Percentiles rank a stretch among this genome's conserved stretches.
Evolutionary conservation across 1,140 invertebrate species (phyloP).

Genomic region (Bombus pyrosoma): DNA sequence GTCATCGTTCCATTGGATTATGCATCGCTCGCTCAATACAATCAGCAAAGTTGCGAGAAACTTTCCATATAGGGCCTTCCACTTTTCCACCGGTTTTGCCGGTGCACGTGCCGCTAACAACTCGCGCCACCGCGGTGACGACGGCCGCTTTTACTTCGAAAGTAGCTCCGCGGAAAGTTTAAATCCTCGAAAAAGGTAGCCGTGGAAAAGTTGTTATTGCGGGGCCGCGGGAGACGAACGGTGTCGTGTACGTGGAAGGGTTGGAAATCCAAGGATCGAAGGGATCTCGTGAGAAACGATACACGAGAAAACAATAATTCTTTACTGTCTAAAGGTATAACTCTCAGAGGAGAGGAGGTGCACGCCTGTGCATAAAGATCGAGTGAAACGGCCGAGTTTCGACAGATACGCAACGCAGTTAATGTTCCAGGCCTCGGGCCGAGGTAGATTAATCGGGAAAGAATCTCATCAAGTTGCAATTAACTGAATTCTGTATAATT

Average conservation of each 20-base stretch:
- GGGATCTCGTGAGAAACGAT: constrained; percentile 8
- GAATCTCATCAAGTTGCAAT: constrained; percentile 15
- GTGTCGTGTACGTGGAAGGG: constrained; percentile 32
- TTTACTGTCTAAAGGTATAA: not conserved
- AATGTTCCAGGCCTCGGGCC: not conserved
- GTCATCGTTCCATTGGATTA: constrained; percentile 65
- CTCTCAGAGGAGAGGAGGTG: no score
- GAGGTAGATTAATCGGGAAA: not conserved
- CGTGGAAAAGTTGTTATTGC: constrained; percentile 64
- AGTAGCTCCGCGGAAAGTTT: constrained; percentile 61
- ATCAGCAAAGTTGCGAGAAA: constrained; percentile 58
- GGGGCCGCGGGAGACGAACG: constrained; percentile 25
- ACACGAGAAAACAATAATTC: constrained; percentile 16
- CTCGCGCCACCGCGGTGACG: constrained; percentile 55
- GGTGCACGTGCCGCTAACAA: constrained; percentile 63
- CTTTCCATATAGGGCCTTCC: constrained; percentile 47
- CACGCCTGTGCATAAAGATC: not conserved
- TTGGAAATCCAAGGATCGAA: constrained; percentile 19
- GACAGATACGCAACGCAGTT: not conserved
- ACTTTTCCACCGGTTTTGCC: constrained; percentile 52
- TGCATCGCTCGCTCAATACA: constrained; percentile 62
- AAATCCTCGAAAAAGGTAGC: constrained; percentile 62
- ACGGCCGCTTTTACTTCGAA: constrained; percentile 55
- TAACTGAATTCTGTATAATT: constrained; percentile 40
- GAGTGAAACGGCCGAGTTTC: not conserved